Evolutionary conservation across 2,888 invertebrate genomes (phyloP).

Genomic region (Amphiduros pacificus): DNA sequence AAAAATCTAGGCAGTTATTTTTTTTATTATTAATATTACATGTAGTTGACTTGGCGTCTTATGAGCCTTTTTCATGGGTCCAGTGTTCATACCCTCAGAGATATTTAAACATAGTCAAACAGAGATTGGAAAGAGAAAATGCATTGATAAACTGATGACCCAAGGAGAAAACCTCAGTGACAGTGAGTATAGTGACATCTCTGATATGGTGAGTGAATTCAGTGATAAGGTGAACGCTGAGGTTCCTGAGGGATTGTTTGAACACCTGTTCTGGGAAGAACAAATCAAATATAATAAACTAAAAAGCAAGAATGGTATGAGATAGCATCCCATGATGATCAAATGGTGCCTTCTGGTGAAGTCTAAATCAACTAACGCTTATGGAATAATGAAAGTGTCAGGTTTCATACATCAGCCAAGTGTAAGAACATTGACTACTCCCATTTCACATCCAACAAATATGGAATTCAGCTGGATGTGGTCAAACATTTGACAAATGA

Average conservation of each 20-base stretch:
- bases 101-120: too few relatives aligned
- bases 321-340: background rate
- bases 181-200: background rate
- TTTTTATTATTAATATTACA: too few relatives aligned
- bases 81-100: too few relatives aligned
- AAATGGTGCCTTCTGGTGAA: background rate
- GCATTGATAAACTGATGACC: background rate
- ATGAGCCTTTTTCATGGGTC: too few relatives aligned
- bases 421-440: too few relatives aligned
- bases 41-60: too few relatives aligned
- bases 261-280: background rate
- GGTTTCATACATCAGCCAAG: too few relatives aligned
- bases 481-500: too few relatives aligned
- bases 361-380: background rate
- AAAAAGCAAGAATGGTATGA: background rate
- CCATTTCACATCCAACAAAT: too few relatives aligned
- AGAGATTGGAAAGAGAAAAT: background rate
- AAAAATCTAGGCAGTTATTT: too few relatives aligned
- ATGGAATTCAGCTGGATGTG: too few relatives aligned
- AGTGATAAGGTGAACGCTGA: background rate
- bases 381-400: too few relatives aligned
- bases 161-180: background rate
- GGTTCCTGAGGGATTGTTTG: background rate
- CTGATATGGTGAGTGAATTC: background rate
- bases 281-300: background rate